phyloP scores from a whole-genome alignment of 2,113 vertebrate species.

The Dendropsophus ebraccatus region DNA sequence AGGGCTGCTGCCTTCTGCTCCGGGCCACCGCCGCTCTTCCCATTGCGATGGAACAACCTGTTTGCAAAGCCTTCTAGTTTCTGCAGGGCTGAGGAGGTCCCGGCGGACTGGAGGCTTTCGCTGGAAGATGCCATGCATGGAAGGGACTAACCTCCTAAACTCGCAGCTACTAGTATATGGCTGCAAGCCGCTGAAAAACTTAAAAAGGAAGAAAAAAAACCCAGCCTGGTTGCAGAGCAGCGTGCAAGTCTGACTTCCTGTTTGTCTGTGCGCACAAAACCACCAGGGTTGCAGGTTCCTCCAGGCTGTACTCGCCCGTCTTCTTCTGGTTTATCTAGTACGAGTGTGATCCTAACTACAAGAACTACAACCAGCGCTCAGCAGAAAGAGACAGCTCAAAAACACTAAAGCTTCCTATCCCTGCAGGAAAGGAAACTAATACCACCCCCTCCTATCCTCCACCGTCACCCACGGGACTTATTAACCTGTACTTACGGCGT shows the following conservation, averaged over 20 bases:
- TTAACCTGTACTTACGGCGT: background rate
- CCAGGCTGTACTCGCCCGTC: background rate
- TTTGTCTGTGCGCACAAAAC: constrained; percentile 73
- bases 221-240: constrained; percentile 59
- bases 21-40: constrained; percentile 72
- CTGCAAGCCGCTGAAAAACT: constrained; percentile 67
- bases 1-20: constrained; percentile 77
- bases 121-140: constrained; percentile 83
- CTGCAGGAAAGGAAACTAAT: background rate
- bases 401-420: background rate
- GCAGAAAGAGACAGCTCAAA: background rate
- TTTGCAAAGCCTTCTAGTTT: constrained; percentile 84
- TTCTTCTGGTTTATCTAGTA: background rate
- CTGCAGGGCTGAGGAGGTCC: constrained; percentile 79
- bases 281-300: constrained; percentile 69
- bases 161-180: constrained; percentile 45
- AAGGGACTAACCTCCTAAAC: background rate
- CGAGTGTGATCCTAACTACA: background rate
- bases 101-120: constrained; percentile 74
- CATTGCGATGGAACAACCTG: constrained; percentile 84
- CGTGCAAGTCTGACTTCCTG: constrained; percentile 85
- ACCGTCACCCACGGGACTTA: background rate
- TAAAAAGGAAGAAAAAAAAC: constrained; percentile 62
- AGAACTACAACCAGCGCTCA: background rate
- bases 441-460: background rate